A percentile compares a stretch with the other conserved stretches of the same genome.
Evolutionary conservation across 2,797 vertebrate species (phyloP).

Genomic region (Phalanger gymnotis): DNA sequence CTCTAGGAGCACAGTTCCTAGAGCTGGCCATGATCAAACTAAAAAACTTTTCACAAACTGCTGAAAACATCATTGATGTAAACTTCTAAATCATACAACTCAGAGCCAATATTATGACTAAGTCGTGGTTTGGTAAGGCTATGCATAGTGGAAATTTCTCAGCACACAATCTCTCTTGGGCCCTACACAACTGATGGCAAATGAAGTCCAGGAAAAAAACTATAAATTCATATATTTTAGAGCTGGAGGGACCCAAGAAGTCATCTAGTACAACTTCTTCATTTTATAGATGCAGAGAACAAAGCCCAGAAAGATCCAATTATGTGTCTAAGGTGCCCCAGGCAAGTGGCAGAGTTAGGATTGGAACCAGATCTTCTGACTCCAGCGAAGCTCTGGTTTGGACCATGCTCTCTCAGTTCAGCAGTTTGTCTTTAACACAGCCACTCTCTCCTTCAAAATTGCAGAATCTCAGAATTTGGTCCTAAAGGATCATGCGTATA

Average conservation of each 20-base stretch:
- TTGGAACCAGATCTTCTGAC: not conserved
- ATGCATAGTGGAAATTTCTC: not conserved
- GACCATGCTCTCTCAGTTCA: not conserved
- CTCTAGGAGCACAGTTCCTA: not conserved
- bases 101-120: not conserved
- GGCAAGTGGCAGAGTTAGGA: not conserved
- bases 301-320: not conserved
- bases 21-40: not conserved
- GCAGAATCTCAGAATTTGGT: not conserved
- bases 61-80: not conserved
- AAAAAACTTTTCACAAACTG: not conserved
- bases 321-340: not conserved
- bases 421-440: not conserved
- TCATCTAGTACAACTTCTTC: not conserved
- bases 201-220: not conserved
- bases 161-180: not conserved
- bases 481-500: not conserved
- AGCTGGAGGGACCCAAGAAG: not conserved
- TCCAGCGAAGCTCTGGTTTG: not conserved
- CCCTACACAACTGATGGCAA: not conserved
- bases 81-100: not conserved
- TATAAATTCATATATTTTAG: not conserved
- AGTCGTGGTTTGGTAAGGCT: not conserved
- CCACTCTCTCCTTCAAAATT: not conserved
- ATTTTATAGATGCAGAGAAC: not conserved